Evolutionary conservation across 2,888 invertebrate genomes (phyloP).

Genomic region (Chloroclystis v-ata): DNA sequence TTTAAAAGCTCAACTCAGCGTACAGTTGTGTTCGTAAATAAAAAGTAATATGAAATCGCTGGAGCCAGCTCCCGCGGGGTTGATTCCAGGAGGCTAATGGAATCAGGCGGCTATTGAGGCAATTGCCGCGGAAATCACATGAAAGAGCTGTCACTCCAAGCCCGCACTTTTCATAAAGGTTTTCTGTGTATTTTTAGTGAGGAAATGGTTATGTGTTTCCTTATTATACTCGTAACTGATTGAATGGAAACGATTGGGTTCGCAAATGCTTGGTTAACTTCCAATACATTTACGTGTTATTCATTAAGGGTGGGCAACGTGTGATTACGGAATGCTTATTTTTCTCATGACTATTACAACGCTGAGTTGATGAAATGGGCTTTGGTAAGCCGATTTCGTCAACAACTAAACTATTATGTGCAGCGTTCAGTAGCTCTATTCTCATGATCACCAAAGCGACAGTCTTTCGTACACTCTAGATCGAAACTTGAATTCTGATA

Average conservation of each 20-base stretch:
- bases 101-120: constrained; percentile 52
- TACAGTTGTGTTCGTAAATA: background rate
- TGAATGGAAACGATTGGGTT: constrained; percentile 4
- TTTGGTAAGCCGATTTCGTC: too few relatives aligned
- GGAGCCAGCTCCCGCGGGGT: constrained; percentile 37
- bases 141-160: constrained; percentile 40
- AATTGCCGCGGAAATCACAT: constrained; percentile 54
- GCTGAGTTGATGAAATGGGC: too few relatives aligned
- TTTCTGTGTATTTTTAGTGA: constrained; percentile 42
- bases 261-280: background rate
- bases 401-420: too few relatives aligned
- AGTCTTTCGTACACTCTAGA: too few relatives aligned
- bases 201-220: constrained; percentile 24
- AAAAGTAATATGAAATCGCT: constrained; percentile 23
- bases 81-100: constrained; percentile 45
- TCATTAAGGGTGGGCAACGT: too few relatives aligned
- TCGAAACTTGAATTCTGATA: too few relatives aligned
- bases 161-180: constrained; percentile 40
- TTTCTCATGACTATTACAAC: too few relatives aligned
- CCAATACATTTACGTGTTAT: background rate
- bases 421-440: too few relatives aligned
- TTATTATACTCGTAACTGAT: constrained; percentile 22
- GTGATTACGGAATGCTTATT: too few relatives aligned
- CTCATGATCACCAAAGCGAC: too few relatives aligned
- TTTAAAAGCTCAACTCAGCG: too few relatives aligned